Conservation (phyloP, 2,113 vertebrate species). For the Tenrec ecaudatus region DNA sequence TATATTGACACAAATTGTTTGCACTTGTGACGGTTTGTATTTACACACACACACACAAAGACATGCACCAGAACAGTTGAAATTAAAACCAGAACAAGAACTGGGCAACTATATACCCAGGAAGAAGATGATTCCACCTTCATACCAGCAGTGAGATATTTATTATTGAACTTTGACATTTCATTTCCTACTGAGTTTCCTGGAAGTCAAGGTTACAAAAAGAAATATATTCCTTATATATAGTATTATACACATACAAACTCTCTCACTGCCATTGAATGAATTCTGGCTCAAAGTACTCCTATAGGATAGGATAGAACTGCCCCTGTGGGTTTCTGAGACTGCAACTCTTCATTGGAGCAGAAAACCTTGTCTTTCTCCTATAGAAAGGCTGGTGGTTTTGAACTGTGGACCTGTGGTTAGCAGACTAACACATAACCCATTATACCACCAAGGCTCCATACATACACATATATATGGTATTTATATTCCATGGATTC, state of each 20-base stretch:
- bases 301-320: too few species aligned
- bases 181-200: slow-evolving; percentile 15
- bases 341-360: too few species aligned
- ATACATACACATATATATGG: too few species aligned
- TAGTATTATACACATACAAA: background rate
- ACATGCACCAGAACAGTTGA: background rate
- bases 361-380: too few species aligned
- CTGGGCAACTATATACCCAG: background rate
- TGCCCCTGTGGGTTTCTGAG: too few species aligned
- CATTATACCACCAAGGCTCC: too few species aligned
- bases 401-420: too few species aligned
- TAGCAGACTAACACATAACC: too few species aligned
- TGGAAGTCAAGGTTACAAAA: background rate
- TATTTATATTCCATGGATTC: background rate
- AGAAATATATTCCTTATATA: background rate
- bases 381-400: too few species aligned
- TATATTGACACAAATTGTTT: background rate
- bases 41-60: background rate
- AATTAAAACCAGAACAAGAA: background rate
- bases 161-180: background rate
- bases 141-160: background rate
- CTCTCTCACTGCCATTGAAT: too few species aligned
- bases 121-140: background rate
- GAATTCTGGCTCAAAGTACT: too few species aligned
- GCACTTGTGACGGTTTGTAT: background rate